Percentiles rank a stretch among this genome's conserved stretches.
Evolutionary conservation across 2,113 vertebrate genomes (phyloP).

Genomic region (Podiceps cristatus): DNA sequence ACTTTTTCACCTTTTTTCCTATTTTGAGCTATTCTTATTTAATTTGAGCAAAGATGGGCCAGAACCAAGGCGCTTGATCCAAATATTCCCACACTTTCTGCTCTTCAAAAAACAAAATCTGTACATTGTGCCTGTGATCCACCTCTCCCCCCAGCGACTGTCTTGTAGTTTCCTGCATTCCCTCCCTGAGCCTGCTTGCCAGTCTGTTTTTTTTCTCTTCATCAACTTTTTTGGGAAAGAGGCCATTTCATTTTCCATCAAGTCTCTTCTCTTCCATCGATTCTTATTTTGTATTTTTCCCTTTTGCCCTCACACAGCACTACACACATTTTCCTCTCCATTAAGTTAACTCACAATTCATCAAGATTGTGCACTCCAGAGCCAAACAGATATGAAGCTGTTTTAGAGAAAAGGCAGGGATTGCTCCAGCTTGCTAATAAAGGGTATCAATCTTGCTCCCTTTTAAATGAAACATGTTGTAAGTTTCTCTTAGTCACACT

Average conservation of each 20-base stretch:
- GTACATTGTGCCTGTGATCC: background rate
- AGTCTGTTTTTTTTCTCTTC: slow-evolving; percentile 45
- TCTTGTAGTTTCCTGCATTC: background rate
- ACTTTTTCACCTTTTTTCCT: background rate
- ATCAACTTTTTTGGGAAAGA: background rate
- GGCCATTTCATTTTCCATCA: slow-evolving; percentile 61
- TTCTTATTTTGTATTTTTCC: slow-evolving; percentile 58
- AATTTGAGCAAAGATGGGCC: background rate
- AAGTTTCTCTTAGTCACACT: slow-evolving; percentile 59
- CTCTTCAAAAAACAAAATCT: background rate
- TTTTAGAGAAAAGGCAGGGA: slow-evolving; percentile 36
- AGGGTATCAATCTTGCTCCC: slow-evolving; percentile 57
- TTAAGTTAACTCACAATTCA: slow-evolving; percentile 73
- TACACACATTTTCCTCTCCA: slow-evolving; percentile 66
- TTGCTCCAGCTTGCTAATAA: slow-evolving; percentile 53
- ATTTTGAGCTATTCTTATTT: background rate
- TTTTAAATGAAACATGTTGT: slow-evolving; percentile 65
- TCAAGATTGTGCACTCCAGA: slow-evolving; percentile 54
- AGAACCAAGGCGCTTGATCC: background rate
- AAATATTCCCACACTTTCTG: background rate
- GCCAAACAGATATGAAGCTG: slow-evolving; percentile 63
- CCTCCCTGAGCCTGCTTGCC: background rate
- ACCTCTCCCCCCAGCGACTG: background rate
- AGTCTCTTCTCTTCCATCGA: slow-evolving; percentile 32
- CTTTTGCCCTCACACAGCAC: slow-evolving; percentile 40